Evolutionary conservation across 2,888 invertebrate genomes (phyloP), one percentile per base, ranked within the genome.

Genomic region (Phyllotreta cruciferae): DNA sequence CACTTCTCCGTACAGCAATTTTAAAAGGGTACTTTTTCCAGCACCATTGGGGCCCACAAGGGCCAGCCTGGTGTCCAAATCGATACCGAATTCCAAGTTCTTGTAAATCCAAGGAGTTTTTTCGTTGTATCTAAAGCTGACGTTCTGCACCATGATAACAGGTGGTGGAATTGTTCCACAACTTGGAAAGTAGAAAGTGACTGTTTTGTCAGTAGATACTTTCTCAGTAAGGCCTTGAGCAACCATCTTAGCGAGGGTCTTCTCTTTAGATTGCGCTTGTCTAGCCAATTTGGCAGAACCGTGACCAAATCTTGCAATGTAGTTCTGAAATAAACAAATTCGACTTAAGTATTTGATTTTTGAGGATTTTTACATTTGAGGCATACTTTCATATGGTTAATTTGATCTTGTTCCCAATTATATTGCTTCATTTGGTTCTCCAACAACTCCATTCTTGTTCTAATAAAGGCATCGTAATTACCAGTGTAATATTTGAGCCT

Each of bases 321-420:
- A 99, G 81, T 98, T 97, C 89, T 93, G 80, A 66, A 78, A 77
- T 72, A 62, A 60, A 61, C 67, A 61, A 39, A 67, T 56, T 13
- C 9, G 9, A 47, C 8, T 34, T 11, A 34, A 42, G 41, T 42
- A n/a, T 8, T 4, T n/a, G 34, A 44, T n/a, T 6, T 53, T 39
- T 8, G 36, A 49, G 11, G n/a, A 14, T 10, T 35, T 3, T 6
- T n/a, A 35, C 6, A 35, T 14, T 3, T 10, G 10, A n/a, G 44
- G 9, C 35, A 56, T 78, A 90, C 92, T 88, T 99, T 99, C 98
- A 99, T 99, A 78, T 99, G 96, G 65, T 95, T 87, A 68, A 99
- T 98, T 83, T 99, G 98, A 82, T 97, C 96, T 81, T 99, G 99
- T 82, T 99, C 98, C 99, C 99, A 99, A 77, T 97, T 96, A 83